phyloP scores from a whole-genome alignment of 2,888 invertebrate genomes.

The Carabus problematicus region DNA sequence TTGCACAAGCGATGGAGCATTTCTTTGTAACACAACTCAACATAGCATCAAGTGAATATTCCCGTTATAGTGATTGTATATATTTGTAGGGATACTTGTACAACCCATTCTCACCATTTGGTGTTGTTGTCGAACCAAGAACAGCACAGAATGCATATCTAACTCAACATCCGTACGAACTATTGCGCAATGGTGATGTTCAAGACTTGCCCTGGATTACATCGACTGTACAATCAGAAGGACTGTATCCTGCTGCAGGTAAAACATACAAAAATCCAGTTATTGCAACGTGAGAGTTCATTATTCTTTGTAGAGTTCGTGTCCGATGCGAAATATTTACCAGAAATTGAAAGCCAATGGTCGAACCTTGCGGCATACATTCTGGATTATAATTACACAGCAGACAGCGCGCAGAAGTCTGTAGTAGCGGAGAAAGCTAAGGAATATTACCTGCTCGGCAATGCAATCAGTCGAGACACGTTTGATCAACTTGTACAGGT shows the following conservation, averaged over 20 bases:
- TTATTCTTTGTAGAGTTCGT: constrained; percentile 52
- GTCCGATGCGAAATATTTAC: constrained; percentile 47
- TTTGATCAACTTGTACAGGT: constrained; percentile 46
- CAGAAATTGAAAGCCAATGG: constrained; percentile 66
- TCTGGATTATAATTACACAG: constrained; percentile 68
- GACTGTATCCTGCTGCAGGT: constrained; percentile 76
- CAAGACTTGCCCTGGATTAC: constrained; percentile 75
- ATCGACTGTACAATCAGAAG: constrained; percentile 74
- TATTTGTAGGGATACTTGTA: constrained; percentile 65
- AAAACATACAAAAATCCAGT: constrained; percentile 43
- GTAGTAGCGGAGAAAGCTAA: constrained; percentile 64
- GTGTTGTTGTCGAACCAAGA: constrained; percentile 70
- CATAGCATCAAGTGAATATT: neutral
- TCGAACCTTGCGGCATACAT: constrained; percentile 67
- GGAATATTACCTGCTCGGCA: constrained; percentile 64
- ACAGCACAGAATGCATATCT: constrained; percentile 68
- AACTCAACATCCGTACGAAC: constrained; percentile 68
- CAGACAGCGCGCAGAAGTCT: constrained; percentile 54
- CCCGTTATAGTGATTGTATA: neutral
- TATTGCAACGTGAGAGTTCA: constrained; percentile 1
- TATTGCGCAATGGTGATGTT: constrained; percentile 67
- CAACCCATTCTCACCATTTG: constrained; percentile 76
- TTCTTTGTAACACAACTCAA: constrained; percentile 61
- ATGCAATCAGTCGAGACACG: constrained; percentile 57
- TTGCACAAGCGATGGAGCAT: constrained; percentile 66